These are phyloP conservation scores for Eupsilia transversa DNA, from an alignment of 2,888 invertebrate genomes.

Conservation along the genomic window DNA sequence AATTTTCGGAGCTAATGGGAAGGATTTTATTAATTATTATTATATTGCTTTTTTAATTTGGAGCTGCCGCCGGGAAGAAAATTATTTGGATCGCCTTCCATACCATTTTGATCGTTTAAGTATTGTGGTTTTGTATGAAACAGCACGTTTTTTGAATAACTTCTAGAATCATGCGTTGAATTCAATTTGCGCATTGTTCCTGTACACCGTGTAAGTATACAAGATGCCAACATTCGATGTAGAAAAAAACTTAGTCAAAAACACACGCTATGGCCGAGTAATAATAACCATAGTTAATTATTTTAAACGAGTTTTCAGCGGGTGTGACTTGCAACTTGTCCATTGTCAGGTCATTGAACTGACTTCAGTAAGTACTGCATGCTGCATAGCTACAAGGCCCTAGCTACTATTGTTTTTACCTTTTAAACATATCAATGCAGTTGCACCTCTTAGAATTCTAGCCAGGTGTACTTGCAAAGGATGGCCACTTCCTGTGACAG, in stretches of 20 bases:
- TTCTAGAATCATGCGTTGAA: background rate
- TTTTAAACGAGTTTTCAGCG: constrained; percentile 10
- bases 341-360: constrained; percentile 17
- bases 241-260: background rate
- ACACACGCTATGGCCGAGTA: background rate
- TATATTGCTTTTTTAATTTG: too few species aligned
- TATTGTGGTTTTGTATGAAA: background rate
- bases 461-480: constrained; percentile 14
- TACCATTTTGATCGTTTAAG: background rate
- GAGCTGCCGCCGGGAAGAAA: too few species aligned
- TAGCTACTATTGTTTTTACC: constrained; percentile 36
- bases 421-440: constrained; percentile 42
- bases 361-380: constrained; percentile 1
- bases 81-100: too few species aligned
- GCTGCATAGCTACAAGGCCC: background rate
- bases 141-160: background rate
- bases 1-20: too few species aligned
- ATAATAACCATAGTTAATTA: constrained; percentile 29
- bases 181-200: background rate
- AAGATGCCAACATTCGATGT: background rate
- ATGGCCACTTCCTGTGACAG: constrained; percentile 38
- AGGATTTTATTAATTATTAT: too few species aligned
- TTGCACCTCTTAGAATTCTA: constrained; percentile 31
- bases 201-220: background rate
- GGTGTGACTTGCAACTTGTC: constrained; percentile 42